Evolutionary conservation across 2,888 invertebrate species (phyloP).

Genomic region (Blomia tropicalis): DNA sequence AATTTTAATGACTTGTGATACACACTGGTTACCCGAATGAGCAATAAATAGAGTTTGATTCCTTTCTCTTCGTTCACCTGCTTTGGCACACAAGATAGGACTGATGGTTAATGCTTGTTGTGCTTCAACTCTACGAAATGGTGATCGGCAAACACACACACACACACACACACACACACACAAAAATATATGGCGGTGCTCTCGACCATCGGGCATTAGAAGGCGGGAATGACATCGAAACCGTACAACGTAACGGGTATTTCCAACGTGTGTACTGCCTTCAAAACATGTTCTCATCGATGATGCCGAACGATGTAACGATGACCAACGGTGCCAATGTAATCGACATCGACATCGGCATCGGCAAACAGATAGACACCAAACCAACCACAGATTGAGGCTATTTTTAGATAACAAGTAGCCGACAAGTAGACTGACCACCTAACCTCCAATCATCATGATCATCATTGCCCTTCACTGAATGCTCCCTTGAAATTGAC

Average conservation of each 20-base stretch:
- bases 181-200: background rate
- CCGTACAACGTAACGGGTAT: background rate
- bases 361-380: background rate
- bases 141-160: no score
- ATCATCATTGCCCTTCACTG: background rate
- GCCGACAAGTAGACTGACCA: slow-evolving; percentile 14
- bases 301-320: background rate
- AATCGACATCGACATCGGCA: background rate
- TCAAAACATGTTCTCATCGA: slow-evolving; percentile 4
- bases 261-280: background rate
- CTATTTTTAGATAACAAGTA: slow-evolving; percentile 11
- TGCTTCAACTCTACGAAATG: background rate
- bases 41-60: background rate
- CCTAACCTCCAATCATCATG: slow-evolving; percentile 5
- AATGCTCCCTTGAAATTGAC: background rate
- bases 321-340: background rate
- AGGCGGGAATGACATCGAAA: slow-evolving; percentile 14
- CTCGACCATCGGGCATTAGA: background rate
- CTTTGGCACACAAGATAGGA: slow-evolving; percentile 12
- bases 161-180: no score
- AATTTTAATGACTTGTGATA: slow-evolving; percentile 13
- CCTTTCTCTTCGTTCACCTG: slow-evolving; percentile 14
- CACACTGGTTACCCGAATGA: background rate
- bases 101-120: background rate
- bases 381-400: background rate